These are phyloP conservation scores for Whitmania pigra DNA, from an alignment of 1,140 invertebrate species.

Conservation along the genomic window DNA sequence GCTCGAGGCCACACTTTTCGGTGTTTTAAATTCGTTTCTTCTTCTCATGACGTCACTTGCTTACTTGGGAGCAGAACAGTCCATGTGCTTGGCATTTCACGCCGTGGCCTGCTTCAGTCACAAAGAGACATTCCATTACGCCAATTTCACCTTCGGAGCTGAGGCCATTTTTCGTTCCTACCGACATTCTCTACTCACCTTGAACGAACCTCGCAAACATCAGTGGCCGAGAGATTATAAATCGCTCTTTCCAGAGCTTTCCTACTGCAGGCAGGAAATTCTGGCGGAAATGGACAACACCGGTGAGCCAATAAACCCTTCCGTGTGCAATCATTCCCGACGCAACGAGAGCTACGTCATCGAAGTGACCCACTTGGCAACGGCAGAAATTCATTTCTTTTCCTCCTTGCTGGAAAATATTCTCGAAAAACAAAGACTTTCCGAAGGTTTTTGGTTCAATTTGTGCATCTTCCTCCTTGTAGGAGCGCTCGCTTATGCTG, in stretches of 20 bases:
- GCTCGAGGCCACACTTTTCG: slow-evolving; percentile 7
- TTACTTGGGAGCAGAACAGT: slow-evolving; percentile 26
- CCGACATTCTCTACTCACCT: slow-evolving; percentile 20
- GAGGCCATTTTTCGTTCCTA: slow-evolving; percentile 24
- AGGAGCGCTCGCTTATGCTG: slow-evolving; percentile 11
- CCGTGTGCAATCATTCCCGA: slow-evolving; percentile 21
- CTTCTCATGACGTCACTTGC: slow-evolving; percentile 22
- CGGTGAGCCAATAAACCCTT: slow-evolving; percentile 20
- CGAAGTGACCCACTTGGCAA: slow-evolving; percentile 16
- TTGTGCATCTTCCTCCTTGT: slow-evolving; percentile 11
- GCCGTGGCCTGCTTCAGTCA: slow-evolving; percentile 25
- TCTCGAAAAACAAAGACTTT: neutral
- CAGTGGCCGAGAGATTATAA: slow-evolving; percentile 17
- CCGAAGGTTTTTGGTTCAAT: slow-evolving; percentile 3
- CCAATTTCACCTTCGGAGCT: slow-evolving; percentile 25
- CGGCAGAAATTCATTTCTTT: slow-evolving; percentile 8
- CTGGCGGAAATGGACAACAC: slow-evolving; percentile 22
- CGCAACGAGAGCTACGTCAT: slow-evolving; percentile 23
- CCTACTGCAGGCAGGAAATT: slow-evolving; percentile 23
- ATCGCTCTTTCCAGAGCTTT: slow-evolving; percentile 22
- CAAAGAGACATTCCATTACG: slow-evolving; percentile 25
- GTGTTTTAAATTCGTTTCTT: slow-evolving; percentile 19
- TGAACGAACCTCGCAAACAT: neutral
- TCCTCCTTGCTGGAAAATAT: neutral
- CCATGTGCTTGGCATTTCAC: slow-evolving; percentile 23